phyloP scores from a whole-genome alignment of 2,888 invertebrate species.

The Rosalia funebris region DNA sequence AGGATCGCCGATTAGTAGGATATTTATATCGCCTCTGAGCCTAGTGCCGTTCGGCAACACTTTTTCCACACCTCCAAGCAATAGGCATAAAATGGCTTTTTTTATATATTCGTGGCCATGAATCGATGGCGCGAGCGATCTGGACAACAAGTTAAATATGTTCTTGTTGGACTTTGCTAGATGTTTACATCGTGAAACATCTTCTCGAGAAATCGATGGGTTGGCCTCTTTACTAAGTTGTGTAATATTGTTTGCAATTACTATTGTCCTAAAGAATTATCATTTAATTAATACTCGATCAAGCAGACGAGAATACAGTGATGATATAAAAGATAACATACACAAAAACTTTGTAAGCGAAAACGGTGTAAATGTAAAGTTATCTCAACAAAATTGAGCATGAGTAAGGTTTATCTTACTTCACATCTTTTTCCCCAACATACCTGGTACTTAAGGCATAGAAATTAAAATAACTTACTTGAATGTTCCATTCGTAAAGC shows the following conservation, averaged over 20 bases:
- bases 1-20: slow-evolving; percentile 91
- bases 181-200: slow-evolving; percentile 88
- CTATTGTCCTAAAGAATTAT: slow-evolving; percentile 76
- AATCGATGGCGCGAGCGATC: slow-evolving; percentile 97
- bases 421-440: too few species aligned
- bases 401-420: too few species aligned
- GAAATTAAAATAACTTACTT: too few species aligned
- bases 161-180: slow-evolving; percentile 78
- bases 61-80: slow-evolving; percentile 97
- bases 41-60: slow-evolving; percentile 90
- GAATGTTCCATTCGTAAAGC: slow-evolving; percentile 91
- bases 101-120: slow-evolving; percentile 97
- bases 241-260: slow-evolving; percentile 93
- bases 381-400: too few species aligned
- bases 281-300: too few species aligned
- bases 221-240: slow-evolving; percentile 89
- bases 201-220: slow-evolving; percentile 81
- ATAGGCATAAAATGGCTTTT: slow-evolving; percentile 91
- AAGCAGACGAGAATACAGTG: too few species aligned
- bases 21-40: slow-evolving; percentile 77
- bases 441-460: too few species aligned
- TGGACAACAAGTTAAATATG: slow-evolving; percentile 88
- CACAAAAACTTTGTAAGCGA: too few species aligned
- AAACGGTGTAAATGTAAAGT: too few species aligned
- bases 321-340: too few species aligned